These are phyloP conservation scores for Tyrannus savana DNA, from an alignment of 2,113 vertebrate species.

Conservation along the genomic window DNA sequence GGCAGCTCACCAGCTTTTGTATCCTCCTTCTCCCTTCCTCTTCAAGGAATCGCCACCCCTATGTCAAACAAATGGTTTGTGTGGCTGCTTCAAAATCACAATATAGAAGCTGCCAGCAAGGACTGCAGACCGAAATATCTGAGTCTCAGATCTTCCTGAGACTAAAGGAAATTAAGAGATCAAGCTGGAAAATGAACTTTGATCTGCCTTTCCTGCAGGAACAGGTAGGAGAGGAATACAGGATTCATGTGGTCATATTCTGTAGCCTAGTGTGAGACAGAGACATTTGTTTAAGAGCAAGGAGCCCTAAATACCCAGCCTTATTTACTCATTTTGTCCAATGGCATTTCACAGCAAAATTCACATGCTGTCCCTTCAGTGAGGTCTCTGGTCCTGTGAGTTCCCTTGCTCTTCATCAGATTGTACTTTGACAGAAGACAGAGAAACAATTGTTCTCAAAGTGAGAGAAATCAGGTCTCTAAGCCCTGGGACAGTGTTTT, in stretches of 20 bases:
- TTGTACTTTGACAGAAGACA: background rate
- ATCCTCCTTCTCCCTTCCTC: background rate
- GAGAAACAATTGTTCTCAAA: background rate
- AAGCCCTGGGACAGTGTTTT: background rate
- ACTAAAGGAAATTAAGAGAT: background rate
- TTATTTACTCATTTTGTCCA: background rate
- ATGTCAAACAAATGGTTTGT: background rate
- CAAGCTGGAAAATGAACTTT: background rate
- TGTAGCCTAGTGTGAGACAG: background rate
- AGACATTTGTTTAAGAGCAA: background rate
- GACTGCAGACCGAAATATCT: background rate
- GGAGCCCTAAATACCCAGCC: background rate
- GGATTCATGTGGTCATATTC: background rate
- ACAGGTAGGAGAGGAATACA: background rate
- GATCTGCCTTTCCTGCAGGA: background rate
- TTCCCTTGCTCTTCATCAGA: background rate
- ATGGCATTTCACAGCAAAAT: background rate
- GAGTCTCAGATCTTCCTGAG: background rate
- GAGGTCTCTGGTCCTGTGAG: background rate
- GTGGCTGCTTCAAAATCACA: background rate
- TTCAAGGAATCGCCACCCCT: background rate
- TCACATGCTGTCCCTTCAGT: background rate
- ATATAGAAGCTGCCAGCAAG: background rate
- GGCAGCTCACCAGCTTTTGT: background rate
- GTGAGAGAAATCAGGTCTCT: background rate